phyloP scores from a whole-genome alignment of 2,113 vertebrate genomes.

The Carettochelys insculpta region DNA sequence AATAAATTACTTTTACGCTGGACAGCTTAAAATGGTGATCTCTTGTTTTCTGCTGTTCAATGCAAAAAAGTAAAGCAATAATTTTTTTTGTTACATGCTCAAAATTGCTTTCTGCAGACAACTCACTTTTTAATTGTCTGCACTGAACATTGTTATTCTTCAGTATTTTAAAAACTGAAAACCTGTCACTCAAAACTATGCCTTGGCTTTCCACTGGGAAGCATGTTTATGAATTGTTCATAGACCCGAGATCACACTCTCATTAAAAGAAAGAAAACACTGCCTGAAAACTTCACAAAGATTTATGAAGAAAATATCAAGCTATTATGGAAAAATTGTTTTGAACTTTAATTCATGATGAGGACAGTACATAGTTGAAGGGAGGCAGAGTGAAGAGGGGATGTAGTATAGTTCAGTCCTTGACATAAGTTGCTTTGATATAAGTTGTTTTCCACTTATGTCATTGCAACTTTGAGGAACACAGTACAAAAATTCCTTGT shows the following conservation, averaged over 20 bases:
- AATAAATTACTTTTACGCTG: background rate
- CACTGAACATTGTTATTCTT: background rate
- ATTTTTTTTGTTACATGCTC: background rate
- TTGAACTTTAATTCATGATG: background rate
- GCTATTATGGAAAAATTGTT: background rate
- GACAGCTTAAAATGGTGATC: background rate
- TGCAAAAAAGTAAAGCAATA: background rate
- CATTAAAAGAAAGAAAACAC: background rate
- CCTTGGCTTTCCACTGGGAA: slow-evolving; percentile 23
- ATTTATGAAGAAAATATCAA: background rate
- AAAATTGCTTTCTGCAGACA: background rate
- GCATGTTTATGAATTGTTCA: slow-evolving; percentile 1
- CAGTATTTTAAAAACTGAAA: background rate
- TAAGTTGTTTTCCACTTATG: too few species aligned
- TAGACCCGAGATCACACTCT: slow-evolving; percentile 8
- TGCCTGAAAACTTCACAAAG: background rate
- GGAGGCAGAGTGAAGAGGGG: background rate
- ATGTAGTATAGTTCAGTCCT: background rate
- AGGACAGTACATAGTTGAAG: background rate
- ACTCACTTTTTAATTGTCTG: background rate
- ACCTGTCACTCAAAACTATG: background rate
- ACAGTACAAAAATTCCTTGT: too few species aligned
- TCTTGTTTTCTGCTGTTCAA: background rate
- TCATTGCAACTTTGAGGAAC: too few species aligned
- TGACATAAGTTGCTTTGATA: too few species aligned